phyloP scores from a whole-genome alignment of 2,888 invertebrate genomes.

The Euproctis similis region DNA sequence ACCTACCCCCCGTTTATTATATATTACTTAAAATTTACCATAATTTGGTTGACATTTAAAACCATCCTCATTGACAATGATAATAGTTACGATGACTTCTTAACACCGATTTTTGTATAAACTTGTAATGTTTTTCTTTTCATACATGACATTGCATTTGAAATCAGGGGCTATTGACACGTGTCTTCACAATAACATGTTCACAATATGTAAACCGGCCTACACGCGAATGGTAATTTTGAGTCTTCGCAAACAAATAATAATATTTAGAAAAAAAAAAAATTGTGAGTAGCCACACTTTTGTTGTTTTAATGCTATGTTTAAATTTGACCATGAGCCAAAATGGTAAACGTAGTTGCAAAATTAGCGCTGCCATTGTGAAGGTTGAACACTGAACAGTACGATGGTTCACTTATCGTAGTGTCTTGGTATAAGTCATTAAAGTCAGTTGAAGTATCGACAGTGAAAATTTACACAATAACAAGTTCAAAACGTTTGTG shows the following conservation, averaged over 20 bases:
- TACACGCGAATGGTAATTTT: too few species aligned
- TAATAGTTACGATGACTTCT: too few species aligned
- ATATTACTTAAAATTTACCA: too few species aligned
- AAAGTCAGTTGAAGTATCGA: slow-evolving; percentile 10
- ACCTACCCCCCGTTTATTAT: too few species aligned
- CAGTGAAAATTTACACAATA: slow-evolving; percentile 7
- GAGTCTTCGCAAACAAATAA: slow-evolving; percentile 1
- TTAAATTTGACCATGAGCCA: slow-evolving; percentile 14
- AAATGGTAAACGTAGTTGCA: slow-evolving; percentile 14
- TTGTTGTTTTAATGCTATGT: slow-evolving; percentile 12
- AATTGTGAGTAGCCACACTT: neutral
- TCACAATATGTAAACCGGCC: slow-evolving; percentile 1
- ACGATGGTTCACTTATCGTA: neutral
- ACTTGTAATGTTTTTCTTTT: too few species aligned
- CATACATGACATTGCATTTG: slow-evolving; percentile 10
- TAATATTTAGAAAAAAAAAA: too few species aligned
- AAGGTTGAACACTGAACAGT: slow-evolving; percentile 16
- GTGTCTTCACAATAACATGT: slow-evolving; percentile 1
- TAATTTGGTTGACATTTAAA: too few species aligned
- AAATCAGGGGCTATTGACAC: slow-evolving; percentile 8
- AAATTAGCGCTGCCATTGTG: slow-evolving; percentile 20
- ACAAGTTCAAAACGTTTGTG: too few species aligned
- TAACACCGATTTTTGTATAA: too few species aligned
- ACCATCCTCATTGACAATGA: too few species aligned
- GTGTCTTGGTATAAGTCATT: slow-evolving; percentile 2